Evolutionary conservation across 2,113 vertebrate genomes (phyloP), one percentile per base, ranked within the genome.

Genomic region (Tragelaphus scriptus): DNA sequence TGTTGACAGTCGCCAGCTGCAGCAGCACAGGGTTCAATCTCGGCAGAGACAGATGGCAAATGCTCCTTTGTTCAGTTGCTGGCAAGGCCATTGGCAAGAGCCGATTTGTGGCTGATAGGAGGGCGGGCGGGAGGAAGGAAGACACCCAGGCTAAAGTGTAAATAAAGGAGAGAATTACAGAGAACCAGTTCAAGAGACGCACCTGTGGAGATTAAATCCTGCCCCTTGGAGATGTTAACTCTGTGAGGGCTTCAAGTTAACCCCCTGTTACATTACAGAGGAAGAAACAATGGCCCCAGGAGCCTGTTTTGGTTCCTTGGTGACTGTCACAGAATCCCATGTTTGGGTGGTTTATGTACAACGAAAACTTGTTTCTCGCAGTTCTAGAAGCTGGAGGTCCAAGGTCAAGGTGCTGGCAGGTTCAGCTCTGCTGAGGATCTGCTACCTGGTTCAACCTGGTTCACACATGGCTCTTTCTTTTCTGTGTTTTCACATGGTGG

Each of bases 51-150:
- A 71, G 68, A 40, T 40, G 68, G 68, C 68, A 71, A 71, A 40
- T 40, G 68, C 36, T 25, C 68, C 7, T 68, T 40, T 40, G 19
- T 40, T 23, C 68, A 75, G 68, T 40, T 1, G 68, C 36, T 75
- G 68, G 68, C 36, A 40, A 2, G 40, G 21, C 68, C 40, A 13
- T 6, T 75, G 68, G 19, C 68, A 40, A 40, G 68, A 40, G 36
- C n/a, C 1, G 5, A 25, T 75, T 75, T 75, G 68, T 40, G 36
- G 68, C 68, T 75, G 10, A 75, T 13, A 6, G 5, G 19, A 51
- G 25, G 12, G 2, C 16, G 1, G 14, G 16, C 14, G 4, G 30
- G 1, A 30, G 10, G n/a, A 4, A 36, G 13, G 53, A 32, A 90
- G 71, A 40, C 8, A 28, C 11, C 16, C 6, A 44, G 25, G 53